phyloP scores from a whole-genome alignment of 2,888 invertebrate genomes.

The Balanococcus diminutus region DNA sequence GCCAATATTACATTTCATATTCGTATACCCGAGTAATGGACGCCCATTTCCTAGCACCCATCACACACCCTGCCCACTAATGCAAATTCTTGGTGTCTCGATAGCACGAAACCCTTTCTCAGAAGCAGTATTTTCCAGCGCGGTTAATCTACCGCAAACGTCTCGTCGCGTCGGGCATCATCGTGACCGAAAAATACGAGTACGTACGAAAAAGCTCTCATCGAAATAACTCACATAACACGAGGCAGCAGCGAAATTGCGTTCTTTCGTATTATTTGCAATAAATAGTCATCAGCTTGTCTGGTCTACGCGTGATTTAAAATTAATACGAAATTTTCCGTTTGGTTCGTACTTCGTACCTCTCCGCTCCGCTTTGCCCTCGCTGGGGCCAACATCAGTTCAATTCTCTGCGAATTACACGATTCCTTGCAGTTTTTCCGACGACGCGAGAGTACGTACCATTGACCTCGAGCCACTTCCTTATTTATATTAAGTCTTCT shows the following conservation, averaged over 20 bases:
- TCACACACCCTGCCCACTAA: not conserved
- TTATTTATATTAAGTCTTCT: not conserved
- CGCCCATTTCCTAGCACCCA: not conserved
- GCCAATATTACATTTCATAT: not conserved
- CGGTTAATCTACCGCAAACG: not conserved
- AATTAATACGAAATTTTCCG: not conserved
- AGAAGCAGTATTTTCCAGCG: not conserved
- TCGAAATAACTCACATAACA: no score
- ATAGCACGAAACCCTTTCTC: no score
- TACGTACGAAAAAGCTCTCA: not conserved
- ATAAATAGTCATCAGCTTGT: not conserved
- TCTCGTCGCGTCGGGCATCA: not conserved
- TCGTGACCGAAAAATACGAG: not conserved
- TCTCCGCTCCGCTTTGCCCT: no score
- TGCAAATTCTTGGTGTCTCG: not conserved
- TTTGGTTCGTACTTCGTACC: no score
- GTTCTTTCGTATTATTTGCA: not conserved
- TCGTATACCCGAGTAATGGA: not conserved
- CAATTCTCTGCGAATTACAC: not conserved
- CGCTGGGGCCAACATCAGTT: not conserved
- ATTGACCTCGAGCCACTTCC: constrained; percentile 6
- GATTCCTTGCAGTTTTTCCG: not conserved
- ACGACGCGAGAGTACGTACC: not conserved
- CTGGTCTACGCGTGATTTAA: not conserved
- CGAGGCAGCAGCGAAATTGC: not conserved